Evolutionary conservation across 2,888 invertebrate species (phyloP), one percentile per base, ranked within the genome.

Genomic region (Disparrhopalites patrizii): DNA sequence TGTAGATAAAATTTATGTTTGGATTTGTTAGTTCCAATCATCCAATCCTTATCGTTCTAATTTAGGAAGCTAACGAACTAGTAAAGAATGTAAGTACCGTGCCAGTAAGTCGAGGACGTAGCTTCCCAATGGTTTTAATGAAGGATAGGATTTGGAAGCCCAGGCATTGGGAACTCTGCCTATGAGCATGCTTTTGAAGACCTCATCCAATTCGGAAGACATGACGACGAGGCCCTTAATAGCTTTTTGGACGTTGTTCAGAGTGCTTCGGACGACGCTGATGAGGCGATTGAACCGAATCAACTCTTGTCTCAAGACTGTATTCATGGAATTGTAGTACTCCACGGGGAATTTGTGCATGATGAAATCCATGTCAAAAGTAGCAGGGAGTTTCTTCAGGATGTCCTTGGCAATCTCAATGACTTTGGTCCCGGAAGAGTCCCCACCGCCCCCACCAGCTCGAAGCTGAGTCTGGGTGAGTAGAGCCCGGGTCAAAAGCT

Each of bases 301-400:
- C 81, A 91, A 89, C 79, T 92, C 92, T 79, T 92, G 91, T 4
- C 93, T 89, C 58, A 95, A 82, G 0, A 95, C 94, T 0, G 93
- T 94, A 77, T 95, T 94, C 92, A 95, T 92, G 75, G 93, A 93
- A 82, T 94, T 91, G 79, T 86, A 80, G 80, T 94, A 84, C 73
- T 83, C 78, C 65, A 90, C 87, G 63, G 94, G 87, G 82, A 88
- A 87, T 80, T 87, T 83, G 78, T 83, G 79, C 77, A 87, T 81
- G 61, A 89, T 81, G 72, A 82, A 77, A 77, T 88, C 81, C 75
- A 92, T 77, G 81, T 86, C 83, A 81, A 85, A 87, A 79, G 87
- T 83, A 23, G 79, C 77, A 0, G 94, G 94, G 27, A 95, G 80
- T 43, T 68, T 68, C 5, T 4, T 52, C 2, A 68, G 25, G 31